Percentiles rank a stretch among this genome's conserved stretches.
Conservation (phyloP, 1,140 invertebrate species). For the Cephus cinctus region DNA sequence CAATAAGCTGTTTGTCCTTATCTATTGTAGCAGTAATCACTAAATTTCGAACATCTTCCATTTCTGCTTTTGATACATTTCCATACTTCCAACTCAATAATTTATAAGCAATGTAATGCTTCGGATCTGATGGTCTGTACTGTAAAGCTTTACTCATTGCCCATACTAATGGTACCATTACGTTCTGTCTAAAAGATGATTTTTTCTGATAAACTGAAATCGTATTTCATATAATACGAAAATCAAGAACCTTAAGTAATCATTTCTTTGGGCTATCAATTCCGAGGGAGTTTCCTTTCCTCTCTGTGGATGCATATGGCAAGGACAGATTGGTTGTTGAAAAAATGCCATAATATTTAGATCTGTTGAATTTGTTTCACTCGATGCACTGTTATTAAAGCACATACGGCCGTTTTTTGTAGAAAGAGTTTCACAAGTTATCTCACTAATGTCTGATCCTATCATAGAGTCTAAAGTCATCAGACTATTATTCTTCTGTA, state of each 20-base stretch:
- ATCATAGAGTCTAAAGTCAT: too few species aligned
- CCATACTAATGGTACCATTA: constrained; percentile 32
- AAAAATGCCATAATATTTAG: not conserved
- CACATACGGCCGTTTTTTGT: too few species aligned
- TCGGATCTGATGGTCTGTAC: constrained; percentile 25
- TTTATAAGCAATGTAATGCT: constrained; percentile 27
- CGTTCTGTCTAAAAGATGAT: constrained; percentile 21
- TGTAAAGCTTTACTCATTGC: constrained; percentile 23
- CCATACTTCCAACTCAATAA: constrained; percentile 26
- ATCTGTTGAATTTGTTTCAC: too few species aligned
- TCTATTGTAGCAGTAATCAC: not conserved
- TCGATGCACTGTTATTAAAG: too few species aligned
- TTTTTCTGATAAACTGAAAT: not conserved
- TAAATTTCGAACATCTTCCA: not conserved
- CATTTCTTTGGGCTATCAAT: constrained; percentile 8
- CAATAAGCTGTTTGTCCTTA: constrained; percentile 2
- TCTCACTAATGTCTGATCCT: too few species aligned
- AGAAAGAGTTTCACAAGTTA: too few species aligned
- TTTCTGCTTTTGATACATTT: constrained; percentile 8
- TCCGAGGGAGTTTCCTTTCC: not conserved
- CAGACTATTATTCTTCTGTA: too few species aligned
- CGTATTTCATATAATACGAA: not conserved
- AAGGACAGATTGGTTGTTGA: not conserved
- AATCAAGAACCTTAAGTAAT: constrained; percentile 27
- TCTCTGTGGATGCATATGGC: not conserved